Base-by-base conservation (phyloP, 2,113 vertebrate species). In the Micromys minutus region DNA sequence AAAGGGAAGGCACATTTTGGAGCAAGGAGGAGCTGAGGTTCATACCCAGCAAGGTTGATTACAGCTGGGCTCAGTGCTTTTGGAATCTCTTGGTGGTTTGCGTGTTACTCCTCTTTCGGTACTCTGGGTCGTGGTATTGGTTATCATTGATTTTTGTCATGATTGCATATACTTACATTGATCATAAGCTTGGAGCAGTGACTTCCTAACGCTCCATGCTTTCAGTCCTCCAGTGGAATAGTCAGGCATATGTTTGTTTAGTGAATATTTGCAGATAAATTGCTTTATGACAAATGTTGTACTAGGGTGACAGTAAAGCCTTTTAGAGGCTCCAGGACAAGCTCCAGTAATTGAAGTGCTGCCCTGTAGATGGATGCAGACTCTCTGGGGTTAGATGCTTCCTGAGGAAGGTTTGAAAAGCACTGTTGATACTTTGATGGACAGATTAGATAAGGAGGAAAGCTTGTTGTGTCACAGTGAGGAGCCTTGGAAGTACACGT, bases 121-220 rank as follows among this genome's bases (percentile, higher is more conserved):
- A 94, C 47, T 45, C 63, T 79, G 36, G 85, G 42, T 92, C 15
- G 59, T 95, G n/a, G 63, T 75, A 24, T 88, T 88, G 59, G 31
- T 90, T 90, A 24, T 83, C 74, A 86, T 87, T 94, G 55, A 85
- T 93, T 91, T 84, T 87, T 93, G 5, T 92, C 12, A 12, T 94
- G 69, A 15, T 42, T 95, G 16, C 11, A 34, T 95, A 71, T 74
- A 47, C 52, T 80, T 93, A 90, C 76, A 80, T 87, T 94, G 36
- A 75, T 88, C 36, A 50, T 72, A 57, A 61, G 81, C 34, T 89
- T 74, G 52, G 4, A 72, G 3, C 71, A 59, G 67, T 97, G 75
- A 91, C 39, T 95, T 94, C 31, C 96, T 96, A 57, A 95, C 89
- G 80, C 2, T 34, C 31, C 21, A 34, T 81, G 31, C 55, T 93